These are phyloP conservation scores for Gandaritis pyraliata DNA, from an alignment of 2,888 invertebrate species.

Conservation along the genomic window DNA sequence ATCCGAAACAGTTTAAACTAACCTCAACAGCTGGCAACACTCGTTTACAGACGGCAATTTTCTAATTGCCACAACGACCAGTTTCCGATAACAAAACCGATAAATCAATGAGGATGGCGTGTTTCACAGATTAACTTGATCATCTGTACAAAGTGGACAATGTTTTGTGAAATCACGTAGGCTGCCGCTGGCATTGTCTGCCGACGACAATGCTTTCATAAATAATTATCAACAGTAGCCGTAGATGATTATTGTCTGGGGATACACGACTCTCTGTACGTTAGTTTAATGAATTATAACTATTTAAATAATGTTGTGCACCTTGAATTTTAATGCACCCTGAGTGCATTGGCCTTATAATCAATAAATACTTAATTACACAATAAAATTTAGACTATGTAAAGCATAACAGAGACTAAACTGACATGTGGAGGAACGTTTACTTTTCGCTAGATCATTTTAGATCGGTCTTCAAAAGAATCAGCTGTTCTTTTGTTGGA, in stretches of 20 bases:
- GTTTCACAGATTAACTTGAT: slow-evolving; percentile 36
- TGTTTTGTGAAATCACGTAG: slow-evolving; percentile 53
- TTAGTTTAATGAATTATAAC: slow-evolving; percentile 33
- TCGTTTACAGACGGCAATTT: slow-evolving; percentile 41
- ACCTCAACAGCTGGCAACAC: slow-evolving; percentile 39
- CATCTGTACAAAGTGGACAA: slow-evolving; percentile 26
- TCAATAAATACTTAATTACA: background rate
- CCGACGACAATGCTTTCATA: slow-evolving; percentile 65
- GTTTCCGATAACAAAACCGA: slow-evolving; percentile 44
- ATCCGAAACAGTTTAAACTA: slow-evolving; percentile 38
- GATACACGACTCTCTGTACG: slow-evolving; percentile 40
- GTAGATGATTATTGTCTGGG: slow-evolving; percentile 37
- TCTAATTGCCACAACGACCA: slow-evolving; percentile 41
- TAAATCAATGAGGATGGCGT: slow-evolving; percentile 44
- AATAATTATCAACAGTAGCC: slow-evolving; percentile 56
- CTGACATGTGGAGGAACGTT: slow-evolving; percentile 1
- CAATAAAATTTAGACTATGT: background rate
- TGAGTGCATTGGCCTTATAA: background rate
- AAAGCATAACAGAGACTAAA: background rate
- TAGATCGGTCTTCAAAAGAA: slow-evolving; percentile 28
- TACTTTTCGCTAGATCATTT: slow-evolving; percentile 16
- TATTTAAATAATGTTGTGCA: slow-evolving; percentile 23
- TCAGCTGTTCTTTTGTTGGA: slow-evolving; percentile 41
- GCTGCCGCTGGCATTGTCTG: slow-evolving; percentile 58
- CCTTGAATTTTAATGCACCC: slow-evolving; percentile 15